These are phyloP conservation scores for Drosophila arizonae DNA, from an alignment of 1,140 invertebrate genomes.

Conservation along the genomic window DNA sequence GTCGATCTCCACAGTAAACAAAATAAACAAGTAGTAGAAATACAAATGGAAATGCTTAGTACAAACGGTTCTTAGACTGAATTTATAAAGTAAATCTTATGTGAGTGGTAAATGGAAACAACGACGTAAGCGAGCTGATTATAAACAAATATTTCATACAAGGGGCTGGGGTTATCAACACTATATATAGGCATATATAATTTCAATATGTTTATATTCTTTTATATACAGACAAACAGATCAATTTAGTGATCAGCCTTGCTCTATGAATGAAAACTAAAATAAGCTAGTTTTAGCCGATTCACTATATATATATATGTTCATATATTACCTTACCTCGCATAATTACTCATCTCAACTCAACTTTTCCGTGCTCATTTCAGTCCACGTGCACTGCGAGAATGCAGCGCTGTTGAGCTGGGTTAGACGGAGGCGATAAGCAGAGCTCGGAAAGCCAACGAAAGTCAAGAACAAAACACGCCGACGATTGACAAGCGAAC, in stretches of 20 bases:
- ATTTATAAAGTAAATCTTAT: background rate
- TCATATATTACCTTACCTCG: background rate
- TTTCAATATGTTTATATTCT: background rate
- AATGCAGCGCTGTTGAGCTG: constrained; percentile 51
- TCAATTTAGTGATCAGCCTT: constrained; percentile 9
- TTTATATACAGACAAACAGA: background rate
- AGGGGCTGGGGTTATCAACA: constrained; percentile 28
- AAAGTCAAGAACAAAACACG: constrained; percentile 15
- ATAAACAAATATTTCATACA: constrained; percentile 15
- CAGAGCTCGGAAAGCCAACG: constrained; percentile 7
- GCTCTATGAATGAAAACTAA: constrained; percentile 24
- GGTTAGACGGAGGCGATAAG: constrained; percentile 38
- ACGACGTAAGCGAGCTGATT: background rate
- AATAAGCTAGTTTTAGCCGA: background rate
- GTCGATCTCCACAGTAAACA: background rate
- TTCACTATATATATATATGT: constrained; percentile 2
- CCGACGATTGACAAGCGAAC: constrained; percentile 23
- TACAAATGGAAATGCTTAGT: background rate
- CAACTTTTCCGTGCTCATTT: constrained; percentile 35
- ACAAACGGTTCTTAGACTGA: background rate
- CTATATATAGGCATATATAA: constrained; percentile 1
- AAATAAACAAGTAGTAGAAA: no score
- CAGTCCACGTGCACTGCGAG: constrained; percentile 63
- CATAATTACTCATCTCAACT: background rate
- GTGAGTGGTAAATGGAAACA: background rate